Conservation (phyloP, 2,888 invertebrate genomes). For the Drosophila lutescens region DNA sequence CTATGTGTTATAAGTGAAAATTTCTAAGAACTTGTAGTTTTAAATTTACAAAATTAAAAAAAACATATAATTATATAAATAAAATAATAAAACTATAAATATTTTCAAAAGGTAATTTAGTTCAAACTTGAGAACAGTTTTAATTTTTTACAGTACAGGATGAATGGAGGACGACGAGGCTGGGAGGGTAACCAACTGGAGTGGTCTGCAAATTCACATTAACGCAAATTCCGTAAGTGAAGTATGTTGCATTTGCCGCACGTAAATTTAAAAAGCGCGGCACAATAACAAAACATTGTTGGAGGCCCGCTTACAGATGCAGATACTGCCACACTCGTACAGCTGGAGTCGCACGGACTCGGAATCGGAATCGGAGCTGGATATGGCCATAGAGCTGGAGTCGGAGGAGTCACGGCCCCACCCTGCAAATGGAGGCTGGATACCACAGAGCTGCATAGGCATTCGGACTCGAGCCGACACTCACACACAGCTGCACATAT, state of each 20-base stretch:
- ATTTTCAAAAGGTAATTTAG: too few species aligned
- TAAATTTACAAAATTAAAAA: too few species aligned
- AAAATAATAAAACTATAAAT: too few species aligned
- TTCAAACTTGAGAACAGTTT: too few species aligned
- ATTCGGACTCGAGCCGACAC: conserved; percentile 64
- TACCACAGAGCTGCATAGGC: conserved; percentile 67
- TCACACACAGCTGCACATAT: conserved; percentile 58
- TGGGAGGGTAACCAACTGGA: conserved; percentile 61
- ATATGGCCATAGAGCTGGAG: conserved; percentile 22
- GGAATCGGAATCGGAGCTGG: conserved; percentile 24
- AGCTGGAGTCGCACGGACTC: conserved; percentile 26
- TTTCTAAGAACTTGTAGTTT: too few species aligned
- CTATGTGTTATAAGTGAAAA: too few species aligned
- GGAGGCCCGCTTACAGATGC: conserved; percentile 52
- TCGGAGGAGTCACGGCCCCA: conserved; percentile 29
- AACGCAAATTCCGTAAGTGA: conserved; percentile 81
- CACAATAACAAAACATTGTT: conserved; percentile 75
- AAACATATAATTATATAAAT: too few species aligned
- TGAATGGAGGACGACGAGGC: neutral
- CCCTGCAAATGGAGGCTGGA: conserved; percentile 38
- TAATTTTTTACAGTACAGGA: conserved; percentile 1
- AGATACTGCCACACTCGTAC: conserved; percentile 37
- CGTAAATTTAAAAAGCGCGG: conserved; percentile 80
- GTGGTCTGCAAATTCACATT: conserved; percentile 81
- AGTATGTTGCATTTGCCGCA: conserved; percentile 81